phyloP scores from a whole-genome alignment of 2,888 invertebrate species.

The Seira sanloemensis region DNA sequence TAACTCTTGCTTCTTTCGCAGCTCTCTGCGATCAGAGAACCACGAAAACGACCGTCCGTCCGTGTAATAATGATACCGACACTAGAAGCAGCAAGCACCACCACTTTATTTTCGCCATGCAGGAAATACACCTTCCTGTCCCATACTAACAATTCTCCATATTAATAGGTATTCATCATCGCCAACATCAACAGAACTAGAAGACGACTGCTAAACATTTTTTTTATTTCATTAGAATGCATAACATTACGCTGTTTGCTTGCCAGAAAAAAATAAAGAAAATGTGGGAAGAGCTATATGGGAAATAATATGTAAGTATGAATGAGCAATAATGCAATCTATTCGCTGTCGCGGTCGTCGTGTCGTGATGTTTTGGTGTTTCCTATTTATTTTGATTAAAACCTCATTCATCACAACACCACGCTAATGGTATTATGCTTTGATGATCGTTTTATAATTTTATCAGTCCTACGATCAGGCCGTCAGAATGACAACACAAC shows the following conservation, averaged over 20 bases:
- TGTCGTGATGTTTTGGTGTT: background rate
- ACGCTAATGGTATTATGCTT: background rate
- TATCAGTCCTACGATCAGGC: background rate
- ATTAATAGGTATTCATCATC: constrained; percentile 1
- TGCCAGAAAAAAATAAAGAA: background rate
- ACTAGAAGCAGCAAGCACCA: constrained; percentile 6
- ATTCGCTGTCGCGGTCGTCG: background rate
- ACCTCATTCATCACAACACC: background rate
- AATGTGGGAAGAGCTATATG: background rate
- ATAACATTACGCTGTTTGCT: background rate
- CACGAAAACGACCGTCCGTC: constrained; percentile 28
- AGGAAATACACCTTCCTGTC: constrained; percentile 62
- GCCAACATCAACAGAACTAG: background rate
- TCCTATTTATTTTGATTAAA: constrained; percentile 1
- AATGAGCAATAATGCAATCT: background rate
- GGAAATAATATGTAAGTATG: too few relatives aligned
- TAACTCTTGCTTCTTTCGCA: background rate
- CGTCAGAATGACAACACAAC: background rate
- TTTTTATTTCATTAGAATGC: background rate
- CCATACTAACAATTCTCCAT: constrained; percentile 18
- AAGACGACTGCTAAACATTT: background rate
- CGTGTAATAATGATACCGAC: constrained; percentile 39
- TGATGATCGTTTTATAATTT: constrained; percentile 5
- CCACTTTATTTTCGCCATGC: constrained; percentile 42
- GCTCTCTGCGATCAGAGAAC: background rate